Base-by-base conservation (phyloP, 2,888 invertebrate genomes). In the Belgica antarctica region DNA sequence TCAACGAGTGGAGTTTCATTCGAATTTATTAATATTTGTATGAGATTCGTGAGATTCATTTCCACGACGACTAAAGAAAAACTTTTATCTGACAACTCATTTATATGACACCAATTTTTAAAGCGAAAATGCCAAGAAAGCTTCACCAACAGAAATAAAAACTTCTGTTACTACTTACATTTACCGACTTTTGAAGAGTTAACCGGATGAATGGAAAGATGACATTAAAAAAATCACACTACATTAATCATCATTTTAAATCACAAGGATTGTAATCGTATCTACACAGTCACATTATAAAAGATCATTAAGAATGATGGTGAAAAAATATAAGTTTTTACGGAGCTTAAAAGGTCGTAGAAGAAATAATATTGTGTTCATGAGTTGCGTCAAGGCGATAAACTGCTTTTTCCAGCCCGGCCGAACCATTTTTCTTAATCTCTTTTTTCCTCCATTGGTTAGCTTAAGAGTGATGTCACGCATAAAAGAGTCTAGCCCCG, bases 241-340 rank as follows among this genome's bases (percentile, higher is more conserved):
- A n/a, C 59, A 59, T 59, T 59, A 59, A 59, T 59, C 59, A 59
- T 59, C 24, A 5, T 59, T 59, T 59, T 59, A 27, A 59, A 27
- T 27, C 27, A 27, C 25, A 59, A n/a, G 27, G 27, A 25, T 59
- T 27, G 27, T 59, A 59, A 59, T 59, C 25, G 4, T 25, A 27
- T 59, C 27, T 25, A n/a, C 19, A 59, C 22, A 59, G 59, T 59
- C 59, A 15, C 27, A 27, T 59, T 27, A 59, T 59, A 25, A 12
- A 59, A 59, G 24, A 59, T 59, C 25, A 25, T 59, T 12, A 59
- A n/a, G 41, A 41, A 41, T 12, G 34, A 34, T 12, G 41, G 15
- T 3, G 3, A 41, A 15, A 10, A 31, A 10, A 10, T 7, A 31
- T 4, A 10, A 31, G 31, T 7, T 7, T 31, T 31, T 31, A 4